Evolutionary conservation across 2,888 invertebrate genomes (phyloP), one percentile per base, ranked within the genome.

Genomic region (Leptothorax acervorum): DNA sequence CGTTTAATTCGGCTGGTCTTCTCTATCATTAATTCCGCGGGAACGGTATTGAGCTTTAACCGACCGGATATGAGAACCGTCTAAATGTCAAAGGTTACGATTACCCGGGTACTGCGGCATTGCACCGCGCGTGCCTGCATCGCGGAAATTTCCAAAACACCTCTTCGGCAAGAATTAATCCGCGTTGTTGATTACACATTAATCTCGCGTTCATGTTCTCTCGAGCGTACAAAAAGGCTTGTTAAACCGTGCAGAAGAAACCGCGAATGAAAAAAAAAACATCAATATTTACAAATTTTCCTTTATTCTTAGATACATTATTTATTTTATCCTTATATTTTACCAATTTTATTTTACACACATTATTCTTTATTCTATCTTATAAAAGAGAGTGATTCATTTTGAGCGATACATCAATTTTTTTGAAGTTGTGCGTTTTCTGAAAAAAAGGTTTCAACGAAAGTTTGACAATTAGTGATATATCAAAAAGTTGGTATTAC

Each of bases 51-150:
- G 65, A 62, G 57, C 39, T 60, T 53, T 55, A 23, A 12, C 31
- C 83, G 28, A 53, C 39, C 68, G 87, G 86, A 87, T 82, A 87
- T 82, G 82, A 86, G 84, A 39, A 73, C 71, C 84, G 57, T 31
- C 48, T 51, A 63, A 87, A 84, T 81, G 83, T 84, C 84, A 86
- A n/a, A 63, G 78, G 86, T 84, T 84, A 75, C 73, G 76, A 81
- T 75, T 78, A 55, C 65, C 31, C 48, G 73, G 60, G 28, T 65
- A 51, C 35, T 82, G 71, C 83, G 53, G 42, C 63, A 57, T 39
- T 53, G 81, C 57, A 35, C 35, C 9, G 48, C 12, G 60, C 23
- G 66, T 48, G 9, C 18, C 42, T 9, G 28, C 23, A 53, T 48
- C 63, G n/a, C 39, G 62, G n/a, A 78, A 63, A 82, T 55, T 53